Conservation (phyloP, 2,113 vertebrate genomes). For the Otus sunia region DNA sequence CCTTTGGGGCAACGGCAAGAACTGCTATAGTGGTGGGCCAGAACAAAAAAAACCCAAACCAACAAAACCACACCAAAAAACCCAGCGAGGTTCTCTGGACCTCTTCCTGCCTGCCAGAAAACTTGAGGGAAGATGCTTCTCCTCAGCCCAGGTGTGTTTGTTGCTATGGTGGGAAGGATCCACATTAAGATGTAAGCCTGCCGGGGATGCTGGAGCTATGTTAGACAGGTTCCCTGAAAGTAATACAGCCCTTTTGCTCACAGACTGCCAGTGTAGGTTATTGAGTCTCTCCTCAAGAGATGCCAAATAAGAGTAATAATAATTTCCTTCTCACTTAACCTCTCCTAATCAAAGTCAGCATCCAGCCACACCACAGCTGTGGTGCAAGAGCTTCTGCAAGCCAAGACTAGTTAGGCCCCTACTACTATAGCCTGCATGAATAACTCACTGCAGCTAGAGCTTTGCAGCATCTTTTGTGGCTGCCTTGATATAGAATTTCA, state of each 20-base stretch:
- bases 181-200: rapidly evolving
- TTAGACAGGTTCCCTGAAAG: background rate
- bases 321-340: background rate
- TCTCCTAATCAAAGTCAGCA: background rate
- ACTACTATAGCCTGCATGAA: background rate
- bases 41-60: too few relatives aligned
- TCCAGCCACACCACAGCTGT: background rate
- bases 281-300: rapidly evolving
- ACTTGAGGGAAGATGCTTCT: rapidly evolving
- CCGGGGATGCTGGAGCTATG: rapidly evolving
- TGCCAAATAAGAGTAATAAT: rapidly evolving
- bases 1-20: rapidly evolving
- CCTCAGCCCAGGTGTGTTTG: rapidly evolving
- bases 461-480: background rate
- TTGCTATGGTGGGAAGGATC: rapidly evolving
- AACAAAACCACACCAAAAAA: too few relatives aligned
- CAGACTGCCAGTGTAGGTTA: rapidly evolving
- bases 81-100: too few relatives aligned
- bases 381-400: background rate
- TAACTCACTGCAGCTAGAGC: background rate
- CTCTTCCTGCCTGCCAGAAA: rapidly evolving
- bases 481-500: background rate
- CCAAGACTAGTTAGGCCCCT: background rate
- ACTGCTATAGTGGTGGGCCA: too few relatives aligned
- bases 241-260: rapidly evolving